These are phyloP conservation scores for Varecia variegata DNA, from an alignment of 2,797 vertebrate genomes.

Conservation along the genomic window DNA sequence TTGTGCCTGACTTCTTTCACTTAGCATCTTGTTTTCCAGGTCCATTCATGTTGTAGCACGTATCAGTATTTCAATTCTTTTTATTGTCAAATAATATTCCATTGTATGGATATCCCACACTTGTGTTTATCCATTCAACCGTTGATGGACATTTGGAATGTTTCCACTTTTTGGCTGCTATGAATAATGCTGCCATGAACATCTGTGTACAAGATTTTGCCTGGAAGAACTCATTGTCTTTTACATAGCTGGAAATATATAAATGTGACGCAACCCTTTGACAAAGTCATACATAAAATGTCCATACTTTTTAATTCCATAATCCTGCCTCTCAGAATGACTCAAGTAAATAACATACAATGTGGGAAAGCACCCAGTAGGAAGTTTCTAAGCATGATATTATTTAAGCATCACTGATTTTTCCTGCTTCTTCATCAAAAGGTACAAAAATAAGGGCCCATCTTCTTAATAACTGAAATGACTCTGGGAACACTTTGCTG, in stretches of 20 bases:
- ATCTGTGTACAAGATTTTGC: background rate
- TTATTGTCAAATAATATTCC: background rate
- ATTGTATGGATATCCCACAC: background rate
- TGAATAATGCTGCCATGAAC: background rate
- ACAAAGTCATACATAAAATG: background rate
- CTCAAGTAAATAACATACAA: background rate
- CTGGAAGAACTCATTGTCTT: background rate
- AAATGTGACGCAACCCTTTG: background rate
- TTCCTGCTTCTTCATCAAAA: background rate
- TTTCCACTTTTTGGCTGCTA: background rate
- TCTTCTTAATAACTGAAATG: background rate
- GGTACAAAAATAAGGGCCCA: background rate
- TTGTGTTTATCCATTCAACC: background rate
- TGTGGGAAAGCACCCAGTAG: background rate
- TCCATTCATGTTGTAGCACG: background rate
- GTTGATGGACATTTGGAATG: background rate
- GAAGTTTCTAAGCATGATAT: background rate
- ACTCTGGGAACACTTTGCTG: background rate
- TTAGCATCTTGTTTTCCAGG: background rate
- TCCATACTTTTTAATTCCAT: background rate
- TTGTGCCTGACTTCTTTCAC: background rate
- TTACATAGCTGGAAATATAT: background rate
- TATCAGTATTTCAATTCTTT: background rate
- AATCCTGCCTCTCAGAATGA: background rate
- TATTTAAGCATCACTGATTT: background rate